These are phyloP conservation scores for Marmota flaviventris DNA, from an alignment of 2,113 vertebrate genomes.

Conservation along the genomic window DNA sequence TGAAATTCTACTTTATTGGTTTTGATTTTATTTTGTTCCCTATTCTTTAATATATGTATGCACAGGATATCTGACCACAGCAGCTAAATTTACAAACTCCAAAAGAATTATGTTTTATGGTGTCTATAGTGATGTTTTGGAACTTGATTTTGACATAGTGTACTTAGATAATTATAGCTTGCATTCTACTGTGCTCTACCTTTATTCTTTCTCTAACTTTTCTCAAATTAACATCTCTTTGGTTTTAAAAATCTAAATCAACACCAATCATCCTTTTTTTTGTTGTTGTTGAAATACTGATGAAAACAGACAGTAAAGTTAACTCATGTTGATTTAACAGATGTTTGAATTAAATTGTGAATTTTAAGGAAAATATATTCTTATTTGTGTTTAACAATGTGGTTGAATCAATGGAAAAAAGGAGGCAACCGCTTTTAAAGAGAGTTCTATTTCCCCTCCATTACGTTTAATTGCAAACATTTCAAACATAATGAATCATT, in stretches of 20 bases:
- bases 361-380: conserved; percentile 67
- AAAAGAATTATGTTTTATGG: neutral
- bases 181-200: neutral
- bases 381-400: conserved; percentile 66
- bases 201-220: neutral
- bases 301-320: neutral
- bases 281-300: neutral
- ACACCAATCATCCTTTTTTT: neutral
- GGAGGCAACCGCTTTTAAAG: neutral
- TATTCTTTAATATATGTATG: neutral
- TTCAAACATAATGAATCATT: conserved; percentile 68
- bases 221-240: neutral
- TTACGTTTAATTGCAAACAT: conserved; percentile 78
- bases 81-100: neutral
- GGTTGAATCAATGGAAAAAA: conserved; percentile 56
- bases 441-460: conserved; percentile 64
- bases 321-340: neutral
- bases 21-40: neutral
- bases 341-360: conserved; percentile 32
- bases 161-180: conserved; percentile 20
- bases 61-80: neutral
- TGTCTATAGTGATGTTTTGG: neutral
- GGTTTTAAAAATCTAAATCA: neutral
- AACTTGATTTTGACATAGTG: neutral
- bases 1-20: neutral